Conservation (phyloP, 2,797 vertebrate genomes). For the Peromyscus aztecus region DNA sequence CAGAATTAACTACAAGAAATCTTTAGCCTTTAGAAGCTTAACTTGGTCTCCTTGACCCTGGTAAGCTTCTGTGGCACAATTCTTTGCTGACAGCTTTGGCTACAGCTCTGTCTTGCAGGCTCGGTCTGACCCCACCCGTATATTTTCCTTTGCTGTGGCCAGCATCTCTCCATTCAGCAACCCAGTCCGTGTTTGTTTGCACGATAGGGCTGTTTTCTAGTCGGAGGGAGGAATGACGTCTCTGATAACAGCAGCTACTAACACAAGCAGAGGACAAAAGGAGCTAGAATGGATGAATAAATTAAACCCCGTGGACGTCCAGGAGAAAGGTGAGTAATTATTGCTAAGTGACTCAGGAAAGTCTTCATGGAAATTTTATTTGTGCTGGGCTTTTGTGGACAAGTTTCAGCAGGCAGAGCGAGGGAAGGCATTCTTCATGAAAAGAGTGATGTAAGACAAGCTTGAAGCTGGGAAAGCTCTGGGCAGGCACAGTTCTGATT, state of each 20-base stretch:
- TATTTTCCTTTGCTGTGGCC: not conserved
- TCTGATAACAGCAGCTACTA: not conserved
- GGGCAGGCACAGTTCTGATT: not conserved
- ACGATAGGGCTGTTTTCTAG: not conserved
- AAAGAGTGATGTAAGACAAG: not conserved
- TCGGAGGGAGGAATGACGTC: not conserved
- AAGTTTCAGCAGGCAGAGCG: conserved; percentile 48
- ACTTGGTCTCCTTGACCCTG: not conserved
- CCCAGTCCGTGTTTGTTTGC: not conserved
- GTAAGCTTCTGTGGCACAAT: not conserved
- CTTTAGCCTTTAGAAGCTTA: not conserved
- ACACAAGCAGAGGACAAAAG: conserved; percentile 8
- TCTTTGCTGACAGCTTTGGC: not conserved
- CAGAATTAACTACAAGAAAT: not conserved
- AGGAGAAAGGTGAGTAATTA: conserved; percentile 56
- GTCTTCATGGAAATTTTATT: conserved; percentile 50
- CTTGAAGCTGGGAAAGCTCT: not conserved
- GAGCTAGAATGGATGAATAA: conserved; percentile 38
- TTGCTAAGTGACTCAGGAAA: conserved; percentile 41
- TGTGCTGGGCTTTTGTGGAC: not conserved
- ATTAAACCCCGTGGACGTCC: conserved; percentile 42
- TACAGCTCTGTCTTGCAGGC: not conserved
- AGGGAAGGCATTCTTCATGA: not conserved
- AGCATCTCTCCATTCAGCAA: not conserved
- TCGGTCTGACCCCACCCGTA: not conserved